Base-by-base conservation (phyloP, 1,140 invertebrate species). In the Hydropsyche tenuis region DNA sequence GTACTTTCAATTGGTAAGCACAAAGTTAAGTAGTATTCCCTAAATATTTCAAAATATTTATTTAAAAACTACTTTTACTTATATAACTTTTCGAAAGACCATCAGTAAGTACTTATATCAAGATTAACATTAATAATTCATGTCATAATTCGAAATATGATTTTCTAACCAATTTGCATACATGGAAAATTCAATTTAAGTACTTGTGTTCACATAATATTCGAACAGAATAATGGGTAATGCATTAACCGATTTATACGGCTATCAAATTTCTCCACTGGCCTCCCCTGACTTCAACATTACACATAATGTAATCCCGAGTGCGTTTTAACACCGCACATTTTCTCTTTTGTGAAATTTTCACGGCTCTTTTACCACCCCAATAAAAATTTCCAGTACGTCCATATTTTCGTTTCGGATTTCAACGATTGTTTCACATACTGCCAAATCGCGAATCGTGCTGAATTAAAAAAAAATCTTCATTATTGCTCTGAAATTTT, bases 231-330 rank as follows among this genome's bases (percentile, higher is more conserved):
- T 60, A 60, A 60, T 60, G 14, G 22, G 9, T n/a, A 60, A 60
- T 60, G 56, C 56, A 60, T 60, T 60, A 60, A 20, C 25, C 56
- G 22, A 60, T 25, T 60, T 60, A 60, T 60, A 60, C 23, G 56
- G 22, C 56, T 60, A 60, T 60, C 56, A 22, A 60, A 25, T 60
- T 60, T 60, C 56, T 60, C 56, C 56, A 37, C 30, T 4, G 9
- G 30, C 23, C n/a, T 23, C 11, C 51, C 16, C 22, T 23, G 20
- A 1, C 1, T 20, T 53, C 16, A 18, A 53, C 48, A 53, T 53
- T 37, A 18, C 48, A 16, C 48, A 18, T 53, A 18, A 20, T 53
- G 16, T 53, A 53, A 53, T 53, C 48, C 48, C 16, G 3, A 16
- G 48, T 20, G 48, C 48, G 22, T 60, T 60, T 60, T 60, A 60